These are phyloP conservation scores for Eilema caniola DNA, from an alignment of 2,888 invertebrate genomes.

Conservation along the genomic window DNA sequence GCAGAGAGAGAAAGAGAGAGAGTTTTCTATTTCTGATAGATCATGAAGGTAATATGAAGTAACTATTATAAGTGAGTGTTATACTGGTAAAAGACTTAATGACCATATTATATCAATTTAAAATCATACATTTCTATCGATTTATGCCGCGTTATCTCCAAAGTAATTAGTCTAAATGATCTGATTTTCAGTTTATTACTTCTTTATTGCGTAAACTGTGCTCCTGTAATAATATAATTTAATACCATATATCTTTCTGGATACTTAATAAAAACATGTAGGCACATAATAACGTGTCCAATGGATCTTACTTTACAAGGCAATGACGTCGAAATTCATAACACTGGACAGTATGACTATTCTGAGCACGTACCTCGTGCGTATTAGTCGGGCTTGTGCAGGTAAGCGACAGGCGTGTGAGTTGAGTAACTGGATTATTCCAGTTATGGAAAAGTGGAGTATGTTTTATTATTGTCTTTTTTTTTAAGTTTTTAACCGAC, in stretches of 20 bases:
- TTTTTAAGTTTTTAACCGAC: too few relatives aligned
- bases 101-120: too few relatives aligned
- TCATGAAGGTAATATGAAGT: too few relatives aligned
- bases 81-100: too few relatives aligned
- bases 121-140: too few relatives aligned
- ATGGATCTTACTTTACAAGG: slow-evolving; percentile 1
- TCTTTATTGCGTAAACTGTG: not conserved
- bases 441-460: not conserved
- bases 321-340: not conserved
- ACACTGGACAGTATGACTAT: not conserved
- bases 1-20: too few relatives aligned
- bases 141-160: too few relatives aligned
- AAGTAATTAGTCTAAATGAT: too few relatives aligned
- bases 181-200: too few relatives aligned
- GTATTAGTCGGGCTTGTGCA: not conserved
- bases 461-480: not conserved
- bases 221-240: not conserved
- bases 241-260: not conserved
- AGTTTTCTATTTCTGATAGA: too few relatives aligned
- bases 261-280: not conserved
- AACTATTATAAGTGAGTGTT: too few relatives aligned
- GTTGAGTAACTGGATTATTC: not conserved
- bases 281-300: not conserved
- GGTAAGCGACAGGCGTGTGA: slow-evolving; percentile 1
- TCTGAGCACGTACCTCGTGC: not conserved